Percentiles rank a stretch among this genome's conserved stretches.
These are phyloP conservation scores for Mamestra configurata DNA, from an alignment of 1,140 invertebrate species.

Conservation along the genomic window DNA sequence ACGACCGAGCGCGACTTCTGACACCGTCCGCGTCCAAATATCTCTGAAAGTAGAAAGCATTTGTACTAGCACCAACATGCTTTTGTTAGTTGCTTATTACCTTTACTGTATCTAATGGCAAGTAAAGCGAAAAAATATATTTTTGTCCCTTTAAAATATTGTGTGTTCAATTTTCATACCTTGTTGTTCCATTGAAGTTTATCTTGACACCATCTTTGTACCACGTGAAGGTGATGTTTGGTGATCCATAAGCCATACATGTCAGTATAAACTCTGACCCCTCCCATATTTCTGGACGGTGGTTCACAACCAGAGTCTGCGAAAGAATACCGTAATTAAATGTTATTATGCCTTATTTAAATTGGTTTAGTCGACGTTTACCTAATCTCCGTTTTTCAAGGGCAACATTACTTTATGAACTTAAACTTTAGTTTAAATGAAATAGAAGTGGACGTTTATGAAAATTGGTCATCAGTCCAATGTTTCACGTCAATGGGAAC, in stretches of 20 bases:
- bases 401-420: too few relatives aligned
- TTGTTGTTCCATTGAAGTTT: conserved; percentile 91
- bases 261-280: conserved; percentile 93
- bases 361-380: too few relatives aligned
- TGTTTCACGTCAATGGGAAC: too few relatives aligned
- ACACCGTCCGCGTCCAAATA: conserved; percentile 89
- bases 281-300: conserved; percentile 90
- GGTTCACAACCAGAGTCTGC: conserved; percentile 90
- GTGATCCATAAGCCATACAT: conserved; percentile 93
- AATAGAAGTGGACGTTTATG: too few relatives aligned
- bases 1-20: conserved; percentile 90
- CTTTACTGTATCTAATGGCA: too few relatives aligned
- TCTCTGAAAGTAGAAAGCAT: conserved; percentile 77
- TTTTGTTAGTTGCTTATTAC: neutral
- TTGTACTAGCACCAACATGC: neutral
- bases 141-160: neutral
- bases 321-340: conserved; percentile 64
- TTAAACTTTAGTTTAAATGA: too few relatives aligned
- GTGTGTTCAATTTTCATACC: conserved; percentile 85
- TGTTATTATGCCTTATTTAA: neutral
- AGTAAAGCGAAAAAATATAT: too few relatives aligned
- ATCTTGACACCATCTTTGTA: conserved; percentile 93
- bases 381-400: too few relatives aligned
- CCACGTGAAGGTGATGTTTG: conserved; percentile 92
- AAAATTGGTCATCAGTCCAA: too few relatives aligned